Evolutionary conservation across 2,888 invertebrate species (phyloP), one percentile per base, ranked within the genome.

Genomic region (Limnephilus auricula): DNA sequence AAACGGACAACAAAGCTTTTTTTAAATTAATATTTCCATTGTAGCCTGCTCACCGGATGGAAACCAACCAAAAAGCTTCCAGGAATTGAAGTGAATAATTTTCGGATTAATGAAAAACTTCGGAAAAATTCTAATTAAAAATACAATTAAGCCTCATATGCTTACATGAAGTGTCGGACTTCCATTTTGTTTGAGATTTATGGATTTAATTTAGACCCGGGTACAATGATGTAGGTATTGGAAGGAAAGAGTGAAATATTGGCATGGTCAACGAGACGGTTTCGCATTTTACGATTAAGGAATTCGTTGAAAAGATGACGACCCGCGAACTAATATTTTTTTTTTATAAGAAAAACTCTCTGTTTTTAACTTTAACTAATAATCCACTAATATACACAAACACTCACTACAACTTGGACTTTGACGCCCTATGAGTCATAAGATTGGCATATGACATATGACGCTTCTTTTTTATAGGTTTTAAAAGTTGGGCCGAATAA

Each of bases 131-230:
- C 18, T 18, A 65, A 65, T 18, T 79, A 89, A 80, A 88, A 84
- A 80, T 79, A 80, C 30, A 90, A 90, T 90, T 50, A 86, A 87
- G 65, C 82, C 82, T 86, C 45, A 90, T 82, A 88, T 90, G 80
- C 30, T 65, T 34, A 45, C 30, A 25, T 18, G 34, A 79, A 90
- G 87, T 79, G 80, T 87, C 32, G 34, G 65, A 50, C 87, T 86
- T 78, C 86, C 86, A 80, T 86, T 50, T 90, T 34, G 78, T 87
- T 90, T 50, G 80, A 84, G 91, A 91, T 91, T 91, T 91, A 91
- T 89, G 91, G 65, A 89, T 91, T 91, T 88, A 91, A 89, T 91
- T 89, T 91, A 83, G 78, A 65, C 18, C 6, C 18, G 15, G 45
- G 45, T 45, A 45, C 15, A 45, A 45, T 25, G 89, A 89, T 40